Conservation (phyloP, 2,888 invertebrate species). For the Nephrocerus scutellatus region DNA sequence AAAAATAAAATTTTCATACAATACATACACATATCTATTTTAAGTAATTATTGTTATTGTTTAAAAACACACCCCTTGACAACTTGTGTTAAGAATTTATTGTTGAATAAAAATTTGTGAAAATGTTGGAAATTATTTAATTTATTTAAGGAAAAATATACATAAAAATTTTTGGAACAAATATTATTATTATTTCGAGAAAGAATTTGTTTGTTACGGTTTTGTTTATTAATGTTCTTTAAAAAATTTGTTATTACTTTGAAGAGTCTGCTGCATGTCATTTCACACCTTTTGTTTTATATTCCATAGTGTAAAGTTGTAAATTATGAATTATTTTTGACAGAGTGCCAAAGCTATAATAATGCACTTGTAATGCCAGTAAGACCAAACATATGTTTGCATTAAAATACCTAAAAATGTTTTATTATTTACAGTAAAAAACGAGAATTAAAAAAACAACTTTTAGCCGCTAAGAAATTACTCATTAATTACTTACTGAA, state of each 20-base stretch:
- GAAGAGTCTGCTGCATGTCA: no score
- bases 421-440: background rate
- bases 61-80: background rate
- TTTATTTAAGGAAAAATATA: slow-evolving; percentile 3
- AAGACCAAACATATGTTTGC: slow-evolving; percentile 18
- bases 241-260: background rate
- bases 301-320: slow-evolving; percentile 6
- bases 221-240: background rate
- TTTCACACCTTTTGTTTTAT: no score
- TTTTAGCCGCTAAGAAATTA: slow-evolving; percentile 4
- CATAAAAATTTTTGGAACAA: background rate
- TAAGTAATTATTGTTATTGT: background rate
- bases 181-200: slow-evolving; percentile 7
- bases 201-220: background rate
- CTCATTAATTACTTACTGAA: slow-evolving; percentile 8
- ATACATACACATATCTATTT: no score
- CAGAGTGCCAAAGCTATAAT: slow-evolving; percentile 20
- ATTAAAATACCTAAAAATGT: background rate
- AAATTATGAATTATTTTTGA: slow-evolving; percentile 16
- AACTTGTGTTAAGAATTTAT: background rate
- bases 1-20: no score
- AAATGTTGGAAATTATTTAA: slow-evolving; percentile 9
- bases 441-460: background rate
- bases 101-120: no score
- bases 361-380: slow-evolving; percentile 16